Percentiles rank a stretch among this genome's conserved stretches.
Conservation (phyloP, 2,888 invertebrate species). For the Andrena dorsata region DNA sequence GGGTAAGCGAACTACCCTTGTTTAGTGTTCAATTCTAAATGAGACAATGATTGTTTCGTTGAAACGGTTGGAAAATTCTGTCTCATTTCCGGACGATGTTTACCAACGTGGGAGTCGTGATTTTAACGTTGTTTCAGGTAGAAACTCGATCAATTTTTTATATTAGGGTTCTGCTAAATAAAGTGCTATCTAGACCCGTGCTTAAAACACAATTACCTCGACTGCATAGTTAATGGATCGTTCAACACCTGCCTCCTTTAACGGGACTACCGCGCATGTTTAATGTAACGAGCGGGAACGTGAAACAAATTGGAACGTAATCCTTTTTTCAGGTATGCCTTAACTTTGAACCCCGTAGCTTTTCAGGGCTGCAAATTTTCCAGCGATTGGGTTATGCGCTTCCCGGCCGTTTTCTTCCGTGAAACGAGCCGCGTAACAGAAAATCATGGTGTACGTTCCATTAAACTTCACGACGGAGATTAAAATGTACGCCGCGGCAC, state of each 20-base stretch:
- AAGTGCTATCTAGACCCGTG: constrained; percentile 34
- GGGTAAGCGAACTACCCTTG: too few species aligned
- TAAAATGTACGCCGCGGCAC: constrained; percentile 50
- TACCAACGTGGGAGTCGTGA: not conserved
- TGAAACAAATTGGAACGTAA: constrained; percentile 59
- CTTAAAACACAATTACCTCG: constrained; percentile 59
- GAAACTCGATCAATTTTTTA: constrained; percentile 35
- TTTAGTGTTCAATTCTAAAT: too few species aligned
- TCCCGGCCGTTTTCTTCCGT: not conserved
- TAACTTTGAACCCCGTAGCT: not conserved
- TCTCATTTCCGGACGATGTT: too few species aligned
- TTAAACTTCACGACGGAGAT: constrained; percentile 55
- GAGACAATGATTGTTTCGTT: too few species aligned
- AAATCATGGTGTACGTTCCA: constrained; percentile 52
- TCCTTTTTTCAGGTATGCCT: constrained; percentile 45
- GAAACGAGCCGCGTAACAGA: constrained; percentile 41
- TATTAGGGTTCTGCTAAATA: constrained; percentile 44
- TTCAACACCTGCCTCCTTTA: constrained; percentile 54
- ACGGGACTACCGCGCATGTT: constrained; percentile 22
- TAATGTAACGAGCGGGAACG: constrained; percentile 45
- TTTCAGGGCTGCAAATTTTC: constrained; percentile 19
- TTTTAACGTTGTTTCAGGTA: not conserved
- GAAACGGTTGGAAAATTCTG: too few species aligned
- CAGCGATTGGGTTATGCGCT: constrained; percentile 26
- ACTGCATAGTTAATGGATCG: constrained; percentile 54